Percentiles rank a stretch among this genome's conserved stretches.
phyloP scores from a whole-genome alignment of 2,113 vertebrate species.

The Panthera tigris region DNA sequence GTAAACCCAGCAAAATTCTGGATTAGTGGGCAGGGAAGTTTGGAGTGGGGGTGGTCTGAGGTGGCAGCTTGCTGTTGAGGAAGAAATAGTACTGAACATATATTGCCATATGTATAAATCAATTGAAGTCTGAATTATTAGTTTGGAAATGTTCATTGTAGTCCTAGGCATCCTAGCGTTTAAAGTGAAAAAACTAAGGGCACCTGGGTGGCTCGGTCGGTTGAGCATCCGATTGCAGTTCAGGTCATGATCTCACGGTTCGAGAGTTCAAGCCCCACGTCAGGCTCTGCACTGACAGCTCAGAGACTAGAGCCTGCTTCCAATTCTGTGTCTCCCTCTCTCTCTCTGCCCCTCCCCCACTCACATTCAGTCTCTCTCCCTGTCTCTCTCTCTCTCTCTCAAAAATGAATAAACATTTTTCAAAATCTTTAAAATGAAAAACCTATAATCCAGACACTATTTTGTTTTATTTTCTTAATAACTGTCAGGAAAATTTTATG shows the following conservation, averaged over 20 bases:
- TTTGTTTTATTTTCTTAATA: conserved; percentile 25
- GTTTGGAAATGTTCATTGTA: not conserved
- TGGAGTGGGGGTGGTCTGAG: not conserved
- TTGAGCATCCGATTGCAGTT: no score
- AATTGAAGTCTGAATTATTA: not conserved
- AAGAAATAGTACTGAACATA: not conserved
- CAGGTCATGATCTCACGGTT: no score
- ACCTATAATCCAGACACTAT: not conserved
- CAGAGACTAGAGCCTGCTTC: no score
- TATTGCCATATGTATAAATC: not conserved
- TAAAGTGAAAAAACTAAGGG: not conserved
- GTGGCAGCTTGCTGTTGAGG: not conserved
- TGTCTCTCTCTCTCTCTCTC: no score
- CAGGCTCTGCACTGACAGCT: no score
- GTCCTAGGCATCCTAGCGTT: not conserved
- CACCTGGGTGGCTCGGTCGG: no score
- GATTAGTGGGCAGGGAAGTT: not conserved
- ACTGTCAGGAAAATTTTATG: not conserved
- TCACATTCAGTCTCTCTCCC: no score
- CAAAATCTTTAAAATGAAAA: not conserved
- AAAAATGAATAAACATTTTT: no score
- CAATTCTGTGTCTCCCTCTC: no score
- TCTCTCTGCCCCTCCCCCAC: no score
- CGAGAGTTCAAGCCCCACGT: no score
- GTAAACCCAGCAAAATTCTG: not conserved